These are phyloP conservation scores for Serrognathus titanus DNA, from an alignment of 2,888 invertebrate genomes.

Conservation along the genomic window DNA sequence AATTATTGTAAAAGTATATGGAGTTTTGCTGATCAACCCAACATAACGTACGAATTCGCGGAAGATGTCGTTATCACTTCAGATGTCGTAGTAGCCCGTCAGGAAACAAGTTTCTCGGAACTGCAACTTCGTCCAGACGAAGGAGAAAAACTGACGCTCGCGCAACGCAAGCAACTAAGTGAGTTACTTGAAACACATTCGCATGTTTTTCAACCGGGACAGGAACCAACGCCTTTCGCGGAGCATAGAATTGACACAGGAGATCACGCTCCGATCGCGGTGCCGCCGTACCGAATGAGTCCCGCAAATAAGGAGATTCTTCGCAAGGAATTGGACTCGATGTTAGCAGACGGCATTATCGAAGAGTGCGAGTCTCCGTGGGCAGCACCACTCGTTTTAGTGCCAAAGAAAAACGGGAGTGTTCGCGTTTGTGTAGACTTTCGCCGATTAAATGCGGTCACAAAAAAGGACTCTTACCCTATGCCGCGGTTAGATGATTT, in stretches of 20 bases:
- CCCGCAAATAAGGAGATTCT: slow-evolving; percentile 28
- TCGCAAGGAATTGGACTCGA: slow-evolving; percentile 30
- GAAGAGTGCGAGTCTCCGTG: slow-evolving; percentile 43
- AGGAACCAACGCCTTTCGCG: too few species aligned
- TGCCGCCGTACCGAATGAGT: slow-evolving; percentile 37
- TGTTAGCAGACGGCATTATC: slow-evolving; percentile 36
- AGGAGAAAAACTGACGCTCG: too few species aligned
- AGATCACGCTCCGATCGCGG: slow-evolving; percentile 30
- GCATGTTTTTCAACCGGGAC: too few species aligned
- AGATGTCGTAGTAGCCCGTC: too few species aligned
- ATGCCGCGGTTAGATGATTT: slow-evolving; percentile 45
- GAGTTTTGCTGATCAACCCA: too few species aligned
- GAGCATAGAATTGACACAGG: background rate
- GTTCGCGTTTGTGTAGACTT: slow-evolving; percentile 40
- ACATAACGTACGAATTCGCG: too few species aligned
- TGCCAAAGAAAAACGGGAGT: slow-evolving; percentile 36
- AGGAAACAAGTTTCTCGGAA: too few species aligned
- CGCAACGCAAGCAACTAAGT: too few species aligned
- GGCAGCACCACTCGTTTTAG: slow-evolving; percentile 38
- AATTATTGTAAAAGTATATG: too few species aligned
- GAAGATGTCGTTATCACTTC: too few species aligned
- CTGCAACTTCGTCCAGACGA: too few species aligned
- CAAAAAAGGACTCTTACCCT: slow-evolving; percentile 32
- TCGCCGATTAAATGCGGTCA: slow-evolving; percentile 28
- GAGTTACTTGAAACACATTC: too few species aligned